Conservation (phyloP, 2,888 invertebrate species). For the Tetragonula carbonaria region DNA sequence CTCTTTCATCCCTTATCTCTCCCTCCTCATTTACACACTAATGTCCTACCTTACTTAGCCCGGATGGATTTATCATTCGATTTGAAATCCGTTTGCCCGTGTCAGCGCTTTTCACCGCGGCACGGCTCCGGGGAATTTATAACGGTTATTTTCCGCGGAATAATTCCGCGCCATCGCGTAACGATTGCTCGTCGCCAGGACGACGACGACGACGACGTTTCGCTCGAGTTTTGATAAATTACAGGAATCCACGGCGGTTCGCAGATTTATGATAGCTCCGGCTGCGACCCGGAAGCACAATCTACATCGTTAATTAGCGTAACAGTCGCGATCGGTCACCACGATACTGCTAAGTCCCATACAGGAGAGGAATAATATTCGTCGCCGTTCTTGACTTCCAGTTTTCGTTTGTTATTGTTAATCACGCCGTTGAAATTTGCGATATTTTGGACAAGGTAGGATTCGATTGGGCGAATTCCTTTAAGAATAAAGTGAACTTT, state of each 20-base stretch:
- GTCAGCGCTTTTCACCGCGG: slow-evolving; percentile 57
- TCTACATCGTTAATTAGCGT: slow-evolving; percentile 60
- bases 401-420: background rate
- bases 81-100: slow-evolving; percentile 55
- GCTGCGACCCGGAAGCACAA: slow-evolving; percentile 52
- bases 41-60: slow-evolving; percentile 66
- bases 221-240: slow-evolving; percentile 53
- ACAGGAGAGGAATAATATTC: background rate
- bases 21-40: slow-evolving; percentile 76
- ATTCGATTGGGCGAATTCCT: too few relatives aligned
- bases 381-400: background rate
- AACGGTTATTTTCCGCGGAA: slow-evolving; percentile 58
- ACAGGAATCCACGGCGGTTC: slow-evolving; percentile 30
- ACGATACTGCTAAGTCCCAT: slow-evolving; percentile 24
- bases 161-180: slow-evolving; percentile 39
- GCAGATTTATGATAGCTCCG: slow-evolving; percentile 48
- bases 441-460: too few relatives aligned
- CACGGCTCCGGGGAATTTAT: slow-evolving; percentile 43
- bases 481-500: too few relatives aligned
- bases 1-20: slow-evolving; percentile 28
- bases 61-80: slow-evolving; percentile 76
- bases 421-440: background rate
- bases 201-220: background rate
- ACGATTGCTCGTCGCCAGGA: slow-evolving; percentile 22
- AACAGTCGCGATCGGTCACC: slow-evolving; percentile 51